Evolutionary conservation across 2,888 invertebrate species (phyloP).

Genomic region (Mamestra brassicae): DNA sequence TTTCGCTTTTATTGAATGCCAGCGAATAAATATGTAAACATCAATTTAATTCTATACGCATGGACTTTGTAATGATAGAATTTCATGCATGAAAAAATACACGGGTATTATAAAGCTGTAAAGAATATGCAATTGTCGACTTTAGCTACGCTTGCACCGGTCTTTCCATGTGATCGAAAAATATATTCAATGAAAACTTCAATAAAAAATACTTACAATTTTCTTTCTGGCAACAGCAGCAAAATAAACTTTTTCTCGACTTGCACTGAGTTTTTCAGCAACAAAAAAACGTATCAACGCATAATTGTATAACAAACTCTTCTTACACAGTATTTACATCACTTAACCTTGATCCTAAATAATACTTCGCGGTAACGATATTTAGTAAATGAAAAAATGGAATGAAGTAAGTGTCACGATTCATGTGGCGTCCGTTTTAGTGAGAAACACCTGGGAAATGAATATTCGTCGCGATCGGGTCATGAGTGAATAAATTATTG

Average conservation of each 20-base stretch:
- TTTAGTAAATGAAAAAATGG: constrained; percentile 14
- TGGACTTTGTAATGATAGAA: constrained; percentile 45
- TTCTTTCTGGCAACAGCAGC: constrained; percentile 6
- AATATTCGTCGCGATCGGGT: constrained; percentile 34
- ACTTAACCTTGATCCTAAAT: constrained; percentile 69
- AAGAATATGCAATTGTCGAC: background rate
- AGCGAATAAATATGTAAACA: constrained; percentile 29
- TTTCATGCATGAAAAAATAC: constrained; percentile 13
- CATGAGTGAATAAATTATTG: constrained; percentile 54
- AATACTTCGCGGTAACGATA: constrained; percentile 32
- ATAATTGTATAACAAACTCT: constrained; percentile 46
- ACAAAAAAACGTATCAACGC: constrained; percentile 30
- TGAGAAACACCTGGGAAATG: constrained; percentile 44
- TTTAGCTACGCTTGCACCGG: background rate
- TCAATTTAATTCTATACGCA: constrained; percentile 22
- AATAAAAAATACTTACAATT: constrained; percentile 45
- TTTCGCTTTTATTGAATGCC: constrained; percentile 21
- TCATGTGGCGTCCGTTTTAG: constrained; percentile 43
- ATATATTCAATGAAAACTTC: background rate
- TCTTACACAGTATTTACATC: constrained; percentile 46
- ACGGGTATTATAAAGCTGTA: background rate
- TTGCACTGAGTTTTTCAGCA: constrained; percentile 31
- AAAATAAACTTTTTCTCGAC: constrained; percentile 21
- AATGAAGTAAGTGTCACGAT: constrained; percentile 27
- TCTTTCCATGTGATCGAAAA: background rate